Conservation (phyloP, 2,888 invertebrate genomes). For the Aleiodes leptofemur region DNA sequence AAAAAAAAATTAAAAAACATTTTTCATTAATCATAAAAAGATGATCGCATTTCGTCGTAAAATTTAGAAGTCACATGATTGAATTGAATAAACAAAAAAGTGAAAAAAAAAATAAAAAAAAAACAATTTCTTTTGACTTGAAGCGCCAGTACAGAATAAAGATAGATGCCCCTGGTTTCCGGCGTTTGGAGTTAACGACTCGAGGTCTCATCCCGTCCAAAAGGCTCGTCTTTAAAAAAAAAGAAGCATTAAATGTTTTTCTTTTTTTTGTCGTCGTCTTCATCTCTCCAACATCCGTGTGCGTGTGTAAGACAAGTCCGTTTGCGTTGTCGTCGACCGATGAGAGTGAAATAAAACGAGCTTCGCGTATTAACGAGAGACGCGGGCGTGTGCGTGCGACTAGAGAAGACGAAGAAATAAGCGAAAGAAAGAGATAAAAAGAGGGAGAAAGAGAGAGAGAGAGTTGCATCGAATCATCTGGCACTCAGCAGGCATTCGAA, state of each 20-base stretch:
- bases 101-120: constrained; percentile 6
- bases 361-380: constrained; percentile 44
- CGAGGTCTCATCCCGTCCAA: constrained; percentile 62
- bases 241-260: constrained; percentile 3
- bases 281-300: constrained; percentile 11
- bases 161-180: constrained; percentile 72
- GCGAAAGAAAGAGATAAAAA: constrained; percentile 43
- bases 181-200: constrained; percentile 73
- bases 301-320: not conserved
- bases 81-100: not conserved
- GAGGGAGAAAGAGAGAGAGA: constrained; percentile 39
- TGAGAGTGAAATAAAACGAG: constrained; percentile 42
- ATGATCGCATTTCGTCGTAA: not conserved
- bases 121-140: constrained; percentile 27
- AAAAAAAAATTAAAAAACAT: too few species aligned
- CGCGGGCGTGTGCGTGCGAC: constrained; percentile 40
- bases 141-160: constrained; percentile 64
- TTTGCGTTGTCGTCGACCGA: constrained; percentile 28
- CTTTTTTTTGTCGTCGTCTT: constrained; percentile 8
- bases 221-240: constrained; percentile 23
- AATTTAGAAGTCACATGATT: not conserved
- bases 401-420: constrained; percentile 42
- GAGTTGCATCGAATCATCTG: constrained; percentile 69
- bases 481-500: constrained; percentile 72
- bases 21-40: too few species aligned